Evolutionary conservation across 2,113 vertebrate genomes (phyloP).

Genomic region (Pseudorasbora parva): DNA sequence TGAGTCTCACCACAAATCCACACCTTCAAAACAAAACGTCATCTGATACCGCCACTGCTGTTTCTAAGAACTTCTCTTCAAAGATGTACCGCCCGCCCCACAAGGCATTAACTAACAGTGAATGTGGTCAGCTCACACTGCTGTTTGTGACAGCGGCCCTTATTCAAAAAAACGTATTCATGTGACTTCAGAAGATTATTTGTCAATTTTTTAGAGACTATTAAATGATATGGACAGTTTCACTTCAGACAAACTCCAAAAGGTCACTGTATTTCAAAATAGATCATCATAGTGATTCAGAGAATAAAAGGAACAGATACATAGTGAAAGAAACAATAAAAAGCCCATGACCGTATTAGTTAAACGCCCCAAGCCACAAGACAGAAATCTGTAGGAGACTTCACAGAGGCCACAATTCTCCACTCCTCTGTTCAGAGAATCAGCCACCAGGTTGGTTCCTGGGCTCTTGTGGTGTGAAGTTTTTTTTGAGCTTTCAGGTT

Average conservation of each 20-base stretch:
- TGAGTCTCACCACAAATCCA: constrained; percentile 29
- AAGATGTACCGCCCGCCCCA: not conserved
- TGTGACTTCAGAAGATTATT: not conserved
- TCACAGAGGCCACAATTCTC: constrained; percentile 50
- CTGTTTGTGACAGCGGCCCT: not conserved
- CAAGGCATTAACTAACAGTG: not conserved
- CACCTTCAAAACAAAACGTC: constrained; percentile 19
- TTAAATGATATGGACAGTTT: not conserved
- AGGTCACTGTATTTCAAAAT: constrained; percentile 32
- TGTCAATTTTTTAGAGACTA: too few species aligned
- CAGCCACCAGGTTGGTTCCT: constrained; percentile 20
- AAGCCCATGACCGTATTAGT: constrained; percentile 36
- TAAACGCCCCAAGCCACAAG: constrained; percentile 39
- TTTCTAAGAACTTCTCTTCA: constrained; percentile 43
- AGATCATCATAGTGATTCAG: constrained; percentile 10
- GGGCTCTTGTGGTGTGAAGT: constrained; percentile 4
- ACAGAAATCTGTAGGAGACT: constrained; percentile 45
- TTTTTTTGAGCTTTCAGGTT: constrained; percentile 30
- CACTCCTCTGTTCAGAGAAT: constrained; percentile 25
- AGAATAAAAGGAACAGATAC: constrained; percentile 22
- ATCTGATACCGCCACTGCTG: not conserved
- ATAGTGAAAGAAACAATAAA: constrained; percentile 1
- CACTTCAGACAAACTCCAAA: constrained; percentile 1
- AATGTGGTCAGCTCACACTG: constrained; percentile 14
- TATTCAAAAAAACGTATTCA: not conserved